These are phyloP conservation scores for Amblyraja radiata DNA, from an alignment of 2,797 vertebrate genomes.

Conservation along the genomic window DNA sequence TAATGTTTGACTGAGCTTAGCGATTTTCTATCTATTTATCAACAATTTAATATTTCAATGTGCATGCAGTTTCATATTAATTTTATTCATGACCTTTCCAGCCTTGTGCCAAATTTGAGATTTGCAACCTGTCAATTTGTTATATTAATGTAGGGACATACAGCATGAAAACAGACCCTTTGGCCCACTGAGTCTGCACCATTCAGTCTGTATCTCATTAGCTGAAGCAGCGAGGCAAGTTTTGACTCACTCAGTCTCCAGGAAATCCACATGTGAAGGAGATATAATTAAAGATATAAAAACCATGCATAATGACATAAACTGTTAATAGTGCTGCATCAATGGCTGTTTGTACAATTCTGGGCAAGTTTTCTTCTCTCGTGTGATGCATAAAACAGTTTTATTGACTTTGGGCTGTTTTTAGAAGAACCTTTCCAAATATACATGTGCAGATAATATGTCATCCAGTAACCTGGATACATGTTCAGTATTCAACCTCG, in stretches of 20 bases:
- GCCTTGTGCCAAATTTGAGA: neutral
- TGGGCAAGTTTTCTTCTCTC: neutral
- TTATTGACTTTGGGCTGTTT: neutral
- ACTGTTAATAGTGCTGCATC: neutral
- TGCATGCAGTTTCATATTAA: neutral
- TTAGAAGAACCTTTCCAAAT: neutral
- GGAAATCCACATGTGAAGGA: neutral
- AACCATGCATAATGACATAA: no score
- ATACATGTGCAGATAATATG: neutral
- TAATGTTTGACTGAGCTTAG: neutral
- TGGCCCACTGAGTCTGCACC: no score
- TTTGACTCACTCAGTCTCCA: neutral
- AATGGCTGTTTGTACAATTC: neutral
- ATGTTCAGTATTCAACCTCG: neutral
- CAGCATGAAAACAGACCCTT: no score
- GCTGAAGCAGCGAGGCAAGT: neutral
- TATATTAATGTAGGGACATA: no score
- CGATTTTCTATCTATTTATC: neutral
- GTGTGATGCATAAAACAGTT: neutral
- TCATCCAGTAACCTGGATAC: neutral
- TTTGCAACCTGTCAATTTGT: neutral
- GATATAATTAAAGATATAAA: neutral
- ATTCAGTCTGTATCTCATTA: neutral
- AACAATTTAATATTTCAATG: neutral
- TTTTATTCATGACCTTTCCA: neutral